These are phyloP conservation scores for Pantherophis vulpinus DNA, from an alignment of 2,797 vertebrate species.

Conservation along the genomic window DNA sequence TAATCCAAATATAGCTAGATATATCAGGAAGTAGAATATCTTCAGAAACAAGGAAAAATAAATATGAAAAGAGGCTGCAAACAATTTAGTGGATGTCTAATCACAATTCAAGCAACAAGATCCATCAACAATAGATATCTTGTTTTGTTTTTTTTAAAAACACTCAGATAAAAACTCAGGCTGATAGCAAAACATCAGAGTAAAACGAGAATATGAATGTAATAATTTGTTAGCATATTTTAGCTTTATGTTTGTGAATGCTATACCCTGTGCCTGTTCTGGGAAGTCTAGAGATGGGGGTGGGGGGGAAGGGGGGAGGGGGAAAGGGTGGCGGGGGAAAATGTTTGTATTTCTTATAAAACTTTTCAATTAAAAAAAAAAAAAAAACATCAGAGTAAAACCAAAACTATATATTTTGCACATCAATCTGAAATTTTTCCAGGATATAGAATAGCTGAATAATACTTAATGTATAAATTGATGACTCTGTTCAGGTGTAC, in stretches of 20 bases:
- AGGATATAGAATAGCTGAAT: neutral
- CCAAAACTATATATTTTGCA: neutral
- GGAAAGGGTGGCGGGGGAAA: too few species aligned
- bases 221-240: too few species aligned
- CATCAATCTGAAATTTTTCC: constrained; percentile 28
- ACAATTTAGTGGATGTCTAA: constrained; percentile 15
- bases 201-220: neutral
- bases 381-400: constrained; percentile 13
- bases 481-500: neutral
- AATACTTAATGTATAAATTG: constrained; percentile 15
- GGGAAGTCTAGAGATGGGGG: too few species aligned
- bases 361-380: too few species aligned
- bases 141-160: constrained; percentile 40
- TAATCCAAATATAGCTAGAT: neutral
- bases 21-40: neutral
- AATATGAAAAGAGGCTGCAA: constrained; percentile 2
- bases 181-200: constrained; percentile 13
- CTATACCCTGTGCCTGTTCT: too few species aligned
- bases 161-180: neutral
- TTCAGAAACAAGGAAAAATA: neutral
- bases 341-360: too few species aligned
- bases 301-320: too few species aligned
- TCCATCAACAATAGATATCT: constrained; percentile 17
- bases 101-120: constrained; percentile 7
- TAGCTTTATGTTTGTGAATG: too few species aligned